These are phyloP conservation scores for Dendronephthya gigantea DNA, from an alignment of 64 coral and sea anemone species.

Conservation along the genomic window DNA sequence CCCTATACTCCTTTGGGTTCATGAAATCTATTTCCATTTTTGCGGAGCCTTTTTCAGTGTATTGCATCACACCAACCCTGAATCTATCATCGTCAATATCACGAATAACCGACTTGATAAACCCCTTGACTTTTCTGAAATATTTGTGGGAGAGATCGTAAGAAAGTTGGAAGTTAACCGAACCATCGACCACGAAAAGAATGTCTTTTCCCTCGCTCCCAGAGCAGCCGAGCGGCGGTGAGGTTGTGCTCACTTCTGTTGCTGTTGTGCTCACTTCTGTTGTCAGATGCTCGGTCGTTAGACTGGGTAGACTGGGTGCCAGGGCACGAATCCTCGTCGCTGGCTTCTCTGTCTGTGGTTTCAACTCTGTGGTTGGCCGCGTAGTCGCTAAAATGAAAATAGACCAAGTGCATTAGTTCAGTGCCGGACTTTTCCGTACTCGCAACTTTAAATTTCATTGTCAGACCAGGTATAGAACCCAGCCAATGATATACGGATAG, in stretches of 20 bases:
- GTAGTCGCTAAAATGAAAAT: neutral
- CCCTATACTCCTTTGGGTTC: neutral
- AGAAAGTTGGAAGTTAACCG: neutral
- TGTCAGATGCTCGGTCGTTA: neutral
- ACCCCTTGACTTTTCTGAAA: neutral
- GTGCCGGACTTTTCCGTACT: too few relatives aligned
- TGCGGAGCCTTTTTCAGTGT: neutral
- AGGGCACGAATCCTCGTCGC: neutral
- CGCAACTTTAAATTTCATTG: too few relatives aligned
- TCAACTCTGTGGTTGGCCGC: neutral
- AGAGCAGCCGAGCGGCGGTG: neutral
- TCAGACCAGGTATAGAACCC: too few relatives aligned
- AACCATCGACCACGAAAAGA: neutral
- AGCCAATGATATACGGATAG: too few relatives aligned
- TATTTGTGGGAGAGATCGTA: neutral
- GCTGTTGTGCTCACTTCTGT: neutral
- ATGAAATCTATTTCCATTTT: neutral
- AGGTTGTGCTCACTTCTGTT: neutral
- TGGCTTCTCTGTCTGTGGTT: neutral
- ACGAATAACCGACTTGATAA: neutral
- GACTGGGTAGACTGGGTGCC: neutral
- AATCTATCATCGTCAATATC: neutral
- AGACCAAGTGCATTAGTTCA: neutral
- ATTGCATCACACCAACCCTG: slow-evolving; percentile 8
- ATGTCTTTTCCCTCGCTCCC: neutral